phyloP scores from a whole-genome alignment of 2,113 vertebrate species.

The Oryzias javanicus region DNA sequence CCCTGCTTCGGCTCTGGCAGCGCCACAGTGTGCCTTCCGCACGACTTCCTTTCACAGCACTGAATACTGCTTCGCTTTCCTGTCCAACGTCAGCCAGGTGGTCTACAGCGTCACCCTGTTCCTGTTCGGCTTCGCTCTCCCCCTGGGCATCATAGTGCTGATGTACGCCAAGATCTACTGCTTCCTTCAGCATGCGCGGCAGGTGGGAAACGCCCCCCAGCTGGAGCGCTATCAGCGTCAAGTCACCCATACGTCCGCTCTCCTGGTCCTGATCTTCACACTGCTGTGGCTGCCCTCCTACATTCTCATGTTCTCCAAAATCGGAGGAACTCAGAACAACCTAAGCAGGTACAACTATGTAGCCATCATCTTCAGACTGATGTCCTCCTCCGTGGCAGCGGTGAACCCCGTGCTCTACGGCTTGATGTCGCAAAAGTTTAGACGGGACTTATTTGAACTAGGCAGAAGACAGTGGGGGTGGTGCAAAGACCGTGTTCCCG shows the following conservation, averaged over 20 bases:
- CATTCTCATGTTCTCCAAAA: slow-evolving; percentile 72
- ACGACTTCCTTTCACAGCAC: slow-evolving; percentile 33
- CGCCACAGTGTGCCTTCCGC: slow-evolving; percentile 76
- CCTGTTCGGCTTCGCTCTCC: slow-evolving; percentile 72
- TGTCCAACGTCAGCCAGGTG: slow-evolving; percentile 69
- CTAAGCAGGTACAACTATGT: slow-evolving; percentile 22
- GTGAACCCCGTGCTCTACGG: slow-evolving; percentile 77
- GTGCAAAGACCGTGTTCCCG: slow-evolving; percentile 31
- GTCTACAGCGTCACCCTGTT: slow-evolving; percentile 75
- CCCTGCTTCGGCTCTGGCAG: slow-evolving; percentile 66
- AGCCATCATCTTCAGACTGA: slow-evolving; percentile 65
- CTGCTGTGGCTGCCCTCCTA: slow-evolving; percentile 80
- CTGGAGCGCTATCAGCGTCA: slow-evolving; percentile 77
- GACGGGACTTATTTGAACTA: slow-evolving; percentile 61
- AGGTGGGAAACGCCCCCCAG: slow-evolving; percentile 49
- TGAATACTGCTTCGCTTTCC: slow-evolving; percentile 76
- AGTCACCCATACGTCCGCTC: slow-evolving; percentile 76
- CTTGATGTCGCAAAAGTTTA: slow-evolving; percentile 76
- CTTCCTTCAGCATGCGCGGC: slow-evolving; percentile 61
- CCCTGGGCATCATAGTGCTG: slow-evolving; percentile 70
- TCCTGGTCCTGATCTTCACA: slow-evolving; percentile 77
- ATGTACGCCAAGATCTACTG: slow-evolving; percentile 77
- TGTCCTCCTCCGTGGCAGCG: slow-evolving; percentile 72
- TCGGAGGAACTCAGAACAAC: slow-evolving; percentile 26
- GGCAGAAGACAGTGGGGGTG: slow-evolving; percentile 40